Base-by-base conservation (phyloP, 2,113 vertebrate species). In the Oryzias woworae region DNA sequence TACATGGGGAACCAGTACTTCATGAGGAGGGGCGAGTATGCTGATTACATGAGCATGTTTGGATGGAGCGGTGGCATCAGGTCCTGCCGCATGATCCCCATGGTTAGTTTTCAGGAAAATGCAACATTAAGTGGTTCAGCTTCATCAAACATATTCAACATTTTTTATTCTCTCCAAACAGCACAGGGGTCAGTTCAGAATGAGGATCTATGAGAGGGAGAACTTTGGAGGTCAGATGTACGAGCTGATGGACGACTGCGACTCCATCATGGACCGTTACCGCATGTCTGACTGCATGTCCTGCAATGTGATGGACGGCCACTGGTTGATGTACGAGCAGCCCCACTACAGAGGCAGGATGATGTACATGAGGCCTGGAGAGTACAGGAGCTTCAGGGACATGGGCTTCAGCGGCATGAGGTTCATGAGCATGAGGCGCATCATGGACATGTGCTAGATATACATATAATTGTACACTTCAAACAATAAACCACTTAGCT, bases 251-350 rank as follows among this genome's bases (percentile, higher is more conserved):
- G 87, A 90, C 0, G 89, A 92, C 78, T 91, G 91, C 3, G 85
- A 90, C 24, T 28, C 26, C 26, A 28, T 28, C 26, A 28, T 28
- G 26, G 26, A 28, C 26, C 26, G 26, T 5, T 88, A 74, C 84
- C 86, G 75, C 10, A 89, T 90, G 81, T 62, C 52, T 1, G 85
- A 91, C 60, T 90, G 88, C 77, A 51, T 59, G 85, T 92, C 91
- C 62, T 90, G 87, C 71, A 8, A 90, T 12, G 89, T 93, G 75
- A 90, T 91, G 86, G 91, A 92, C 0, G 92, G 92, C 54, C 91
- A 93, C 84, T 93, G 92, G 92, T 85, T 90, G 73, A 82, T 93
- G 85, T 91, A 87, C 50, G 92, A 93, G 79, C 89, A 90, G 78
- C 82, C 92, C 66, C 61, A 91, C 55, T 91, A 65, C 85, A 86